Evolutionary conservation across 1,140 invertebrate genomes (phyloP).

Genomic region (Pararge aegeria): DNA sequence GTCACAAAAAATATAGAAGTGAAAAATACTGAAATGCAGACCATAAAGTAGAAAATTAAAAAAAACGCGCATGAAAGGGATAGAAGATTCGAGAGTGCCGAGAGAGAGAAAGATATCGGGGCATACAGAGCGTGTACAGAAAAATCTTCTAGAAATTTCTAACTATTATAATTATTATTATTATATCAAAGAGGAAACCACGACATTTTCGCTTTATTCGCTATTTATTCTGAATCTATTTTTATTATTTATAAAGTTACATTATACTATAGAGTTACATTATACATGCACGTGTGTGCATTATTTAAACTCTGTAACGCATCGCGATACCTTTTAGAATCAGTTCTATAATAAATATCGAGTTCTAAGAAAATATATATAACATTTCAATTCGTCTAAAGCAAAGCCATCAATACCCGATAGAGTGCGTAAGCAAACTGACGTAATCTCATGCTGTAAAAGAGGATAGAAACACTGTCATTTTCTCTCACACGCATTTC

Average conservation of each 20-base stretch:
- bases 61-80: conserved; percentile 30
- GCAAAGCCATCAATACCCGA: no score
- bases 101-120: conserved; percentile 36
- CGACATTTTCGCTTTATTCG: conserved; percentile 25
- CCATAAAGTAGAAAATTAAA: conserved; percentile 5
- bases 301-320: conserved; percentile 36
- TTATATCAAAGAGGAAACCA: conserved; percentile 46
- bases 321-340: conserved; percentile 14
- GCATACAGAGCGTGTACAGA: conserved; percentile 49
- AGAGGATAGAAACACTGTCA: no score
- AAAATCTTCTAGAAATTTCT: conserved; percentile 42
- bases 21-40: conserved; percentile 45
- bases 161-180: conserved; percentile 10
- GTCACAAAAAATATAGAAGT: conserved; percentile 48
- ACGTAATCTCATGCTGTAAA: no score
- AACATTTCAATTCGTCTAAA: conserved; percentile 44
- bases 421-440: no score
- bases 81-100: conserved; percentile 37
- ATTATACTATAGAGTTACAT: conserved; percentile 14
- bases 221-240: conserved; percentile 59
- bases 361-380: conserved; percentile 51
- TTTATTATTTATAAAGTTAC: conserved; percentile 28
- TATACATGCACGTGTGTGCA: conserved; percentile 38
- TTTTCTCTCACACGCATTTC: no score
- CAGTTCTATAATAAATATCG: conserved; percentile 28